Evolutionary conservation across 2,797 vertebrate genomes (phyloP), one percentile per base, ranked within the genome.

Genomic region (Heterohyrax brucei): DNA sequence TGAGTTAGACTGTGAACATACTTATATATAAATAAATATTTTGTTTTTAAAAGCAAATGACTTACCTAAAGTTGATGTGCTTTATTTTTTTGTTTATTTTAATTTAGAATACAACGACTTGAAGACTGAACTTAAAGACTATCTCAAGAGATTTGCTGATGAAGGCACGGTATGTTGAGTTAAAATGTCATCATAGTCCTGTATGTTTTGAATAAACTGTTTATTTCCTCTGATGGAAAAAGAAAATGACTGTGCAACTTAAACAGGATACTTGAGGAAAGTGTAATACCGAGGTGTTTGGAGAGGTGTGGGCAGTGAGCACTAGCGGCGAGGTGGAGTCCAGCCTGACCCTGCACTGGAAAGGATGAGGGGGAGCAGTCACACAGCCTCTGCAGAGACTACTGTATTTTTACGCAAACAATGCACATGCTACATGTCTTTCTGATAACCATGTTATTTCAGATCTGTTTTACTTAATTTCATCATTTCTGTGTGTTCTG

Each of bases 71-170:
- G 39, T 94, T 72, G 81, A 78, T 9, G 0, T 95, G 10, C 24
- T 30, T 91, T 77, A 84, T 46, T 89, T 77, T 86, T 46, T 89
- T 94, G 14, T 7, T 7, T 97, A 91, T 97, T 93, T 95, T 84
- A 62, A n/a, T 96, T 89, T 97, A 99, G 99, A 99, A 96, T 99
- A 99, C 97, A 99, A 99, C 12, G 99, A 99, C 94, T 96, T 99
- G 98, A 99, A 99, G 96, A 98, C 99, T 1, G 99, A 99, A 50
- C 97, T 99, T 95, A 99, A 96, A 3, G 98, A 99, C 76, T 99
- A 99, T 98, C 98, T 99, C 93, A 98, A 99, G 95, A 99, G 99
- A 95, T 99, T 99, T 98, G 99, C 98, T 91, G 98, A 99, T 93
- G 99, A 99, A 98, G 99, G 99, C 97, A 99, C 99, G 99, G 99